phyloP scores from a whole-genome alignment of 92 coral and sea anemone species.

The Porites evermanni region DNA sequence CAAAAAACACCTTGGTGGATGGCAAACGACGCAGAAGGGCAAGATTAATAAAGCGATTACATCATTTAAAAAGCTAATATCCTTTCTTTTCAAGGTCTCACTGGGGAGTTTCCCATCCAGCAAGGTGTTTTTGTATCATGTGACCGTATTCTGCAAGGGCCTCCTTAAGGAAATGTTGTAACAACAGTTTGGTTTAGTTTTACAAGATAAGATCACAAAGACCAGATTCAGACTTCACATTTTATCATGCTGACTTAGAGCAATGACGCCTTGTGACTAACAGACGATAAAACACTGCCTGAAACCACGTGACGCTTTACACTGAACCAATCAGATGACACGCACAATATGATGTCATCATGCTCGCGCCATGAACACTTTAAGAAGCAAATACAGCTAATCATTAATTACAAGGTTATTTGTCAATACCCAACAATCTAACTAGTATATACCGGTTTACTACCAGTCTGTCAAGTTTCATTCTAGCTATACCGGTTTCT shows the following conservation, averaged over 20 bases:
- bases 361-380: slow-evolving; percentile 21
- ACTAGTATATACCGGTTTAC: neutral
- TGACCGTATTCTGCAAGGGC: neutral
- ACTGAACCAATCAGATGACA: slow-evolving; percentile 72
- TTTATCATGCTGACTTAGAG: slow-evolving; percentile 51
- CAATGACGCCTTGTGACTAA: slow-evolving; percentile 23
- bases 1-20: no score
- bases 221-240: slow-evolving; percentile 51
- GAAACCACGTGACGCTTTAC: slow-evolving; percentile 40
- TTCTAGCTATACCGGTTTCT: neutral
- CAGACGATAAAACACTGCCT: slow-evolving; percentile 68
- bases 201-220: neutral
- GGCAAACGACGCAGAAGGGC: no score
- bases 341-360: slow-evolving; percentile 79
- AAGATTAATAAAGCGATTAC: no score
- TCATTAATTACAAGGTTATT: no score
- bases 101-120: no score
- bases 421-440: no score
- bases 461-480: slow-evolving; percentile 79
- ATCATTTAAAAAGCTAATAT: no score
- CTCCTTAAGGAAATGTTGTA: neutral
- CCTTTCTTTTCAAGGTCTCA: no score
- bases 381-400: neutral
- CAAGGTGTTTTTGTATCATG: no score
- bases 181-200: neutral